Evolutionary conservation across 2,797 vertebrate species (phyloP).

Genomic region (Cynopterus sphinx): DNA sequence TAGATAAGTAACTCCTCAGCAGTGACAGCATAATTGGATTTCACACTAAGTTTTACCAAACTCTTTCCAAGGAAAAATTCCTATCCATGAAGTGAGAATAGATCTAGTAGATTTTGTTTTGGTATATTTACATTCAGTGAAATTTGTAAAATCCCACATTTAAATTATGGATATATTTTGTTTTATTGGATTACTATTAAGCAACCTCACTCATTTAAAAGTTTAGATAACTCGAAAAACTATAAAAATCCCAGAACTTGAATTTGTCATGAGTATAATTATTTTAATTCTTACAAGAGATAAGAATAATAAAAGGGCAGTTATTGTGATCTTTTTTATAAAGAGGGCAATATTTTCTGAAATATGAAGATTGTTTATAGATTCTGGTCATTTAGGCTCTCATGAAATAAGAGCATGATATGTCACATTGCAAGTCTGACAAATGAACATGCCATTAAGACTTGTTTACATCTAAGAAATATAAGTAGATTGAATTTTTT

Average conservation of each 20-base stretch:
- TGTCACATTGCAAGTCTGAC: neutral
- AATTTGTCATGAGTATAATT: neutral
- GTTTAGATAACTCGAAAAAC: neutral
- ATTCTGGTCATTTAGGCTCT: neutral
- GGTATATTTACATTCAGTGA: neutral
- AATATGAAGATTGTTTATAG: neutral
- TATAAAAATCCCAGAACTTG: neutral
- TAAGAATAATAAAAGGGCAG: neutral
- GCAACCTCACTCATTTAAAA: neutral
- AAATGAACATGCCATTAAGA: neutral
- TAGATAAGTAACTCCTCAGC: neutral
- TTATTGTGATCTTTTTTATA: neutral
- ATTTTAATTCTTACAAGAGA: neutral
- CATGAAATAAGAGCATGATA: neutral
- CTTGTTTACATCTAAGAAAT: neutral
- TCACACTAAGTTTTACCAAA: neutral
- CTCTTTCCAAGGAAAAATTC: neutral
- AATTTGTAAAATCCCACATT: neutral
- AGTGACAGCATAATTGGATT: neutral
- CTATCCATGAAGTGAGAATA: neutral
- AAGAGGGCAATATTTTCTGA: neutral
- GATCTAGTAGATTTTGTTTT: neutral
- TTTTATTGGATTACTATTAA: neutral
- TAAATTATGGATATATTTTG: neutral
- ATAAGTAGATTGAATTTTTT: neutral